Evolutionary conservation across 1,140 invertebrate genomes (phyloP).

Genomic region (Oreohelix idahoensis): DNA sequence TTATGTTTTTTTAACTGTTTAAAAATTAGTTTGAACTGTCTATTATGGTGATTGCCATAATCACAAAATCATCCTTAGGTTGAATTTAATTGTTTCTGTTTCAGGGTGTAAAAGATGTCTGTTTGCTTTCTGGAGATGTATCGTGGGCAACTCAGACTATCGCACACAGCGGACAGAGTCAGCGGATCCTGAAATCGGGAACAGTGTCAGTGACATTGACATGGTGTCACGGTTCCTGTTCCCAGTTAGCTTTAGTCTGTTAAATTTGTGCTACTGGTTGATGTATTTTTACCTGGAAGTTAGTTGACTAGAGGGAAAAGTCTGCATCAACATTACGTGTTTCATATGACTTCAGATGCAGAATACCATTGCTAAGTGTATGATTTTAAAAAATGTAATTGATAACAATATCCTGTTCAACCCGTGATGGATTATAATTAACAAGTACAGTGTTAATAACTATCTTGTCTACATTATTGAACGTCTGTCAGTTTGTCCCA

Average conservation of each 20-base stretch:
- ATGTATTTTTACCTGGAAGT: too few relatives aligned
- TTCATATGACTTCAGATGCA: slow-evolving; percentile 29
- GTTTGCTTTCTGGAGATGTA: slow-evolving; percentile 54
- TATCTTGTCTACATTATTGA: too few relatives aligned
- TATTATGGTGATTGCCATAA: too few relatives aligned
- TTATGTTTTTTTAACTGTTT: too few relatives aligned
- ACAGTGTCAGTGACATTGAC: slow-evolving; percentile 75
- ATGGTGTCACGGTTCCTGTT: slow-evolving; percentile 74
- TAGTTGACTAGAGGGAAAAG: slow-evolving; percentile 37
- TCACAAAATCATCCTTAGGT: too few relatives aligned
- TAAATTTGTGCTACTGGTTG: slow-evolving; percentile 77
- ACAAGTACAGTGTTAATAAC: too few relatives aligned
- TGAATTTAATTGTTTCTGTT: background rate
- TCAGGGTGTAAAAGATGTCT: slow-evolving; percentile 1
- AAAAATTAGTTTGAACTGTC: too few relatives aligned
- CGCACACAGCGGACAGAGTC: slow-evolving; percentile 41
- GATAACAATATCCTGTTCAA: too few relatives aligned
- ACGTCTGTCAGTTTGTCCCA: too few relatives aligned
- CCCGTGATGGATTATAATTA: too few relatives aligned
- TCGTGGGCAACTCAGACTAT: slow-evolving; percentile 66
- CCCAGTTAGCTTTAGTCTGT: slow-evolving; percentile 73
- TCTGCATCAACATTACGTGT: slow-evolving; percentile 30
- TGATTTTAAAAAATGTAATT: too few relatives aligned
- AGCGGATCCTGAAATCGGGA: slow-evolving; percentile 53
- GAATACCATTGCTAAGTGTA: too few relatives aligned